These are phyloP conservation scores for Megalopta genalis DNA, from an alignment of 1,140 invertebrate species.

Conservation along the genomic window DNA sequence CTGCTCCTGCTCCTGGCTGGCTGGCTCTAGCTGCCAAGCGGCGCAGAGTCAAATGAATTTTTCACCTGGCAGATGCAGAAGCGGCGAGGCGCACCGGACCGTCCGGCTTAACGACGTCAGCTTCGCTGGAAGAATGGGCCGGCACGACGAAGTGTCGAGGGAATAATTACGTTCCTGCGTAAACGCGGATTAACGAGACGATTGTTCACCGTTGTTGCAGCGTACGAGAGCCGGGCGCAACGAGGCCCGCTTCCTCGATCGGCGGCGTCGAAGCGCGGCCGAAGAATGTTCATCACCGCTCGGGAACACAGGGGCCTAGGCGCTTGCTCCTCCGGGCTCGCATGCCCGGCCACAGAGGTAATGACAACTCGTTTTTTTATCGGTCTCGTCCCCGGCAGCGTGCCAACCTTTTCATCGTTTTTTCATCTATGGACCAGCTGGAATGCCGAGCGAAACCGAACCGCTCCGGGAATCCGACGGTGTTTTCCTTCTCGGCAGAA, in stretches of 20 bases:
- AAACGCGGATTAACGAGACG: conserved; percentile 41
- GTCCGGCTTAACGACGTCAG: conserved; percentile 23
- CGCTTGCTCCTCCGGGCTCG: too few species aligned
- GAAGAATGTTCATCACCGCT: conserved; percentile 34
- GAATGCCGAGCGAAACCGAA: conserved; percentile 12
- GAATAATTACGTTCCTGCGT: conserved; percentile 37
- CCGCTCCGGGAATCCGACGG: conserved; percentile 7
- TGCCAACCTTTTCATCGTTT: background rate
- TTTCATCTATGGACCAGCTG: background rate
- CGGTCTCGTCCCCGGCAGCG: background rate
- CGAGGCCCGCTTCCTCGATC: background rate
- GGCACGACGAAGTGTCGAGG: conserved; percentile 12
- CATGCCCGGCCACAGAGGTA: background rate
- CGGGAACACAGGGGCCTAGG: too few species aligned
- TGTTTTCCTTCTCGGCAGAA: conserved; percentile 17
- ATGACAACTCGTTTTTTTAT: conserved; percentile 30
- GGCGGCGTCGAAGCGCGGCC: background rate
- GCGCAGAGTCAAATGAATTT: conserved; percentile 29
- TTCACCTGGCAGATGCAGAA: conserved; percentile 8
- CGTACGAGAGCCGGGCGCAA: background rate
- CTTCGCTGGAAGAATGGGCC: conserved; percentile 1
- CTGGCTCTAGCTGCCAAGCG: background rate
- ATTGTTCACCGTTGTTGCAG: background rate
- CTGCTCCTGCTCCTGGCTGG: too few species aligned
- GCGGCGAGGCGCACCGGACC: background rate